Percentiles rank a stretch among this genome's conserved stretches.
Conservation (phyloP, 2,888 invertebrate genomes). For the Frankliniella intonsa region DNA sequence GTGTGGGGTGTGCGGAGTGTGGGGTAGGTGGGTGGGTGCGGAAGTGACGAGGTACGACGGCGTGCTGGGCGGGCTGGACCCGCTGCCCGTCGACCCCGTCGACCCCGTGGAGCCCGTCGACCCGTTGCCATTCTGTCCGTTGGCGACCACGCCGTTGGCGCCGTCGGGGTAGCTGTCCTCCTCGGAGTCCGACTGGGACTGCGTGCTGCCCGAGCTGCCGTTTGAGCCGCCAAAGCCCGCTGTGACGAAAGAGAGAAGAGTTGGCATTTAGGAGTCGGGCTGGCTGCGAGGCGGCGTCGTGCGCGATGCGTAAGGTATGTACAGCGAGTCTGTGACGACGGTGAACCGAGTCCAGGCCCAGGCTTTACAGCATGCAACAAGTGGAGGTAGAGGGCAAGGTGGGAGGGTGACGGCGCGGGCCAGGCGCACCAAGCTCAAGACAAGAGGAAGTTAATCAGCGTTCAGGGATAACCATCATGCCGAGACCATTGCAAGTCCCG, state of each 20-base stretch:
- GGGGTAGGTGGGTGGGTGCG: constrained; percentile 39
- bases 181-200: constrained; percentile 76
- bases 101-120: constrained; percentile 42
- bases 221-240: constrained; percentile 45
- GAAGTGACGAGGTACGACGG: constrained; percentile 47
- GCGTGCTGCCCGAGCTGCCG: constrained; percentile 65
- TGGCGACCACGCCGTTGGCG: constrained; percentile 31
- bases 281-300: no score
- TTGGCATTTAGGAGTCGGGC: no score
- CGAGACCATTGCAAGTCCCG: no score
- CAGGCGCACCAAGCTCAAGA: constrained; percentile 25
- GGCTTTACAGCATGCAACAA: background rate
- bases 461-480: no score
- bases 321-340: background rate
- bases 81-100: constrained; percentile 38
- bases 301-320: background rate
- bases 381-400: background rate
- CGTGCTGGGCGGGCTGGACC: constrained; percentile 42
- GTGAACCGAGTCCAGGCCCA: background rate
- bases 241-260: background rate
- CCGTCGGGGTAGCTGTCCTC: constrained; percentile 58
- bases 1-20: constrained; percentile 49
- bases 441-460: no score
- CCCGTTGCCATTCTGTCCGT: constrained; percentile 30
- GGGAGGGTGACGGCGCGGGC: constrained; percentile 10